Conservation (phyloP, 1,140 invertebrate genomes). For the Phymastichus coffea region DNA sequence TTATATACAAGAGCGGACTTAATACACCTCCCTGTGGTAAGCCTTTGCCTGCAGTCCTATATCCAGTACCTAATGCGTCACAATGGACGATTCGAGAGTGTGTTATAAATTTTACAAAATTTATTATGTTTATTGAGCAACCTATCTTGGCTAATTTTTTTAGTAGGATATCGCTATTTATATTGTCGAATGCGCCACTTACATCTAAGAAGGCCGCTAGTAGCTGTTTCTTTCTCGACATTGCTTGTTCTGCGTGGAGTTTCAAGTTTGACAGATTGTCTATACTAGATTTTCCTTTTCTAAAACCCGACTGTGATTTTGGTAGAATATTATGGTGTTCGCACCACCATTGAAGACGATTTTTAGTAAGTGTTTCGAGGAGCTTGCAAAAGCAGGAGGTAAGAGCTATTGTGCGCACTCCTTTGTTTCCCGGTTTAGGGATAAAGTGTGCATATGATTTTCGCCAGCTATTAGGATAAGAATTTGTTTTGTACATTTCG, state of each 20-base stretch:
- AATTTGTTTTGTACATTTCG: neutral
- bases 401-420: slow-evolving; percentile 24
- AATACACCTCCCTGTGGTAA: neutral
- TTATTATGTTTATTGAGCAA: neutral
- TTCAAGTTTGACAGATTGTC: neutral
- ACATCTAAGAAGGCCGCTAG: slow-evolving; percentile 3
- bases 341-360: neutral
- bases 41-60: neutral
- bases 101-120: slow-evolving; percentile 4
- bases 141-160: neutral
- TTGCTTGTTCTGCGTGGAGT: neutral
- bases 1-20: neutral
- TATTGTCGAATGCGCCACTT: slow-evolving; percentile 3
- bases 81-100: neutral
- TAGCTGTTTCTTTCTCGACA: neutral
- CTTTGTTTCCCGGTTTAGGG: slow-evolving; percentile 7
- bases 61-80: neutral
- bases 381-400: slow-evolving; percentile 26
- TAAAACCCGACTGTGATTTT: neutral
- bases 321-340: neutral
- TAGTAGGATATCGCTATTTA: neutral
- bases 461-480: slow-evolving; percentile 17
- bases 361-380: neutral
- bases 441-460: slow-evolving; percentile 17
- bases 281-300: neutral